phyloP scores from a whole-genome alignment of 2,113 vertebrate genomes.

The Thalassoma bifasciatum region DNA sequence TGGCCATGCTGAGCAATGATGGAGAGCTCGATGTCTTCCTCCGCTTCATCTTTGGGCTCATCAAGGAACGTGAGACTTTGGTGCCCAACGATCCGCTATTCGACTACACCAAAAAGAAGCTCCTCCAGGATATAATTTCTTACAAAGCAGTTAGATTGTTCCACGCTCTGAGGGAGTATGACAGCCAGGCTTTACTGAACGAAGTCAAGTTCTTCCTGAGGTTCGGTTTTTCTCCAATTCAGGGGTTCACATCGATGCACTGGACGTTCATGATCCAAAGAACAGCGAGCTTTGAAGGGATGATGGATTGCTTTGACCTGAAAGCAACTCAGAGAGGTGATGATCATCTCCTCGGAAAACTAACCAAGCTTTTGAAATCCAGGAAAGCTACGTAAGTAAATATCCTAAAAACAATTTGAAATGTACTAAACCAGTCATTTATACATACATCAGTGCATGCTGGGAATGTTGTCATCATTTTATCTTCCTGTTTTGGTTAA shows the following conservation, averaged over 20 bases:
- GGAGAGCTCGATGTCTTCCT: conserved; percentile 41
- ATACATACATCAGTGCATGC: not conserved
- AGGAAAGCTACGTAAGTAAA: conserved; percentile 47
- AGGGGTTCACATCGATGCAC: not conserved
- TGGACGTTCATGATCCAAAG: conserved; percentile 33
- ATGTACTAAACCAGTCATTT: not conserved
- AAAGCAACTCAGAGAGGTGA: conserved; percentile 27
- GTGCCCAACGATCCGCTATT: not conserved
- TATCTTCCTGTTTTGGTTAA: not conserved
- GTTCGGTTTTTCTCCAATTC: not conserved
- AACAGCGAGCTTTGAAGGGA: conserved; percentile 26
- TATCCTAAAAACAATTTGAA: not conserved
- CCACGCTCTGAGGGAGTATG: conserved; percentile 54
- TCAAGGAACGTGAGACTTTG: conserved; percentile 23
- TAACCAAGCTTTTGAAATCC: conserved; percentile 50
- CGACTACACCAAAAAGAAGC: conserved; percentile 31
- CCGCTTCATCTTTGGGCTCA: conserved; percentile 60
- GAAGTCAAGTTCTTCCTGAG: conserved; percentile 37
- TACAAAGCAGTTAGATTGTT: conserved; percentile 25
- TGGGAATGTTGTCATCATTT: not conserved
- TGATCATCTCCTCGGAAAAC: conserved; percentile 33
- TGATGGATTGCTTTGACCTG: conserved; percentile 46
- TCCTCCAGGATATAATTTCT: conserved; percentile 25
- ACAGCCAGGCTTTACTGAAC: conserved; percentile 32
- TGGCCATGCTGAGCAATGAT: fast-evolving